These are phyloP conservation scores for Hormaphis cornu DNA, from an alignment of 1,140 invertebrate species.

Conservation along the genomic window DNA sequence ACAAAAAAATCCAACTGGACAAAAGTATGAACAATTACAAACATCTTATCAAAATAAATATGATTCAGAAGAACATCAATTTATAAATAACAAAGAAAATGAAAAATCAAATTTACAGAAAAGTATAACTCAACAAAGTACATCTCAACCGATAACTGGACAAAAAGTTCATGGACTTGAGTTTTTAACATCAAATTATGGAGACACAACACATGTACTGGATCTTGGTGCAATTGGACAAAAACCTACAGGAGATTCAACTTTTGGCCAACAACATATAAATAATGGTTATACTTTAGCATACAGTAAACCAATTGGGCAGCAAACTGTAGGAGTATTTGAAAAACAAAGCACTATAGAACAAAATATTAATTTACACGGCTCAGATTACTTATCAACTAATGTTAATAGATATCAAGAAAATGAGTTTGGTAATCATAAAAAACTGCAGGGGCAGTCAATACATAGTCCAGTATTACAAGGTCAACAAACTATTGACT, in stretches of 20 bases:
- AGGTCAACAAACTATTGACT: slow-evolving; percentile 7
- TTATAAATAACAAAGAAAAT: neutral
- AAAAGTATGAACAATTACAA: neutral
- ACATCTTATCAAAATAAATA: neutral
- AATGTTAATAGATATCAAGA: neutral
- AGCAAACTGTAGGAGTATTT: neutral
- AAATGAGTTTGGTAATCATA: neutral
- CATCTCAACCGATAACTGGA: neutral
- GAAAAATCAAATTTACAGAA: neutral
- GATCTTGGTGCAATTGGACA: neutral
- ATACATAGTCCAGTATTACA: neutral
- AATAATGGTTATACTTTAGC: neutral
- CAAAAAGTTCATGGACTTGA: neutral
- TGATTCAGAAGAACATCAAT: neutral
- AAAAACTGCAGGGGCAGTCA: neutral
- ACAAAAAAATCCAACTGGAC: neutral
- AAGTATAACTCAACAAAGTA: neutral
- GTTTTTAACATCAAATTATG: slow-evolving; percentile 1
- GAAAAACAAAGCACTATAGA: neutral
- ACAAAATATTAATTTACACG: slow-evolving; percentile 7
- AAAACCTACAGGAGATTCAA: neutral
- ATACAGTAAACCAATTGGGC: neutral
- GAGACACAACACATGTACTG: neutral
- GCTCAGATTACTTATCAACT: neutral
- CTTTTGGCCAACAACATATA: neutral